A percentile compares a stretch with the other conserved stretches of the same genome.
Evolutionary conservation across 2,113 vertebrate species (phyloP).

Genomic region (Ascaphus truei): DNA sequence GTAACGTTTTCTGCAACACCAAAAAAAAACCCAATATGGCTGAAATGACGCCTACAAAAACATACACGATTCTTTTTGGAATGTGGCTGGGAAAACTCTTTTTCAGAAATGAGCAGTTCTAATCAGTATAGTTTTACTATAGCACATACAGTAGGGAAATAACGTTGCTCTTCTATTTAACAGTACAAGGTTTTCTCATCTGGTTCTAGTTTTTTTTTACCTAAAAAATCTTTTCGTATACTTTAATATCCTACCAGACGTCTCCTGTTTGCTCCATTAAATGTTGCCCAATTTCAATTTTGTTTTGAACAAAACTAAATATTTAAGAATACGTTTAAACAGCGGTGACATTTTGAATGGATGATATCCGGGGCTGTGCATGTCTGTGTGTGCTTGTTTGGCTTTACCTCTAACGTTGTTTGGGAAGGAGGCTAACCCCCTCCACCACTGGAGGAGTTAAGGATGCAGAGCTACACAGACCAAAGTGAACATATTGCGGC

Average conservation of each 20-base stretch:
- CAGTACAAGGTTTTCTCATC: no score
- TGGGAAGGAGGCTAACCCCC: no score
- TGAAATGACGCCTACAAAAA: no score
- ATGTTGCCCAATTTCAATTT: background rate
- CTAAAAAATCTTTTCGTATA: slow-evolving; percentile 5
- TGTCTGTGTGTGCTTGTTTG: background rate
- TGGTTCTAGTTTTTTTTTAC: background rate
- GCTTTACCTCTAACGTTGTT: no score
- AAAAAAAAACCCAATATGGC: no score
- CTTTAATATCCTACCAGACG: background rate
- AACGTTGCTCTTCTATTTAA: no score
- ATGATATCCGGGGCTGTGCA: background rate
- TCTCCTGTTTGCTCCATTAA: background rate
- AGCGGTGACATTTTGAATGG: background rate
- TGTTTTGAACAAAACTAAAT: slow-evolving; percentile 24
- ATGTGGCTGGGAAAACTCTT: no score
- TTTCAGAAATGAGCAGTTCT: no score
- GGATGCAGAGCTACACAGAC: background rate
- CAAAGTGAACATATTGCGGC: background rate
- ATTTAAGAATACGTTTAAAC: slow-evolving; percentile 22
- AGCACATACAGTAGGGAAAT: no score
- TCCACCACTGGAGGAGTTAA: background rate
- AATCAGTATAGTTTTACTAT: no score
- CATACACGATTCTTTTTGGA: no score
- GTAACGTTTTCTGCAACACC: no score